Evolutionary conservation across 2,888 invertebrate genomes (phyloP).

Genomic region (Stenolophus ochropezus): DNA sequence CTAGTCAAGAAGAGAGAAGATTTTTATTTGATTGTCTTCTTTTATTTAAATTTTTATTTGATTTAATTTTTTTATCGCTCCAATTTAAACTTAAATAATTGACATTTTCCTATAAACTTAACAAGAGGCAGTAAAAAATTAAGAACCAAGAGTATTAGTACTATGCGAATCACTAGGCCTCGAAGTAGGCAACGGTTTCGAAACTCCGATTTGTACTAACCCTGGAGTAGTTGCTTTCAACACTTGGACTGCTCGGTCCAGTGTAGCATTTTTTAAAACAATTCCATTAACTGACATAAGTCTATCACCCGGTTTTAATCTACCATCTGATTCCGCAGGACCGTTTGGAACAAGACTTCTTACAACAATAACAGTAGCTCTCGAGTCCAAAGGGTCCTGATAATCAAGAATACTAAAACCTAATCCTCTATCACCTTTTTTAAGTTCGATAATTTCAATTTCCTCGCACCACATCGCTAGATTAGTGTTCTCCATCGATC

Average conservation of each 20-base stretch:
- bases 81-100: background rate
- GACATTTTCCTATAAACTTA: background rate
- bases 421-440: conserved; percentile 96
- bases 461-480: conserved; percentile 98
- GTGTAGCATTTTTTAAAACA: conserved; percentile 90
- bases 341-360: conserved; percentile 98
- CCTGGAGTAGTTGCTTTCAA: conserved; percentile 96
- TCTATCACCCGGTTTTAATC: conserved; percentile 96
- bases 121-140: conserved; percentile 48
- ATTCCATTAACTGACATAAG: conserved; percentile 93
- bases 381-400: conserved; percentile 96
- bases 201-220: conserved; percentile 92
- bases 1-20: background rate
- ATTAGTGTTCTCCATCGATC: conserved; percentile 96
- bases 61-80: background rate
- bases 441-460: conserved; percentile 91
- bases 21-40: conserved; percentile 21
- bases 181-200: conserved; percentile 82
- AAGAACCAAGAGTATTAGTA: conserved; percentile 63
- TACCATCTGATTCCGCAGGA: conserved; percentile 95
- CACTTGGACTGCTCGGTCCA: conserved; percentile 97
- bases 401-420: conserved; percentile 99
- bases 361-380: conserved; percentile 97
- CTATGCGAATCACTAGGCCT: conserved; percentile 65
- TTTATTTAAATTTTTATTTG: background rate